Conservation (phyloP, 1,140 invertebrate genomes). For the Hycleus phaleratus region DNA sequence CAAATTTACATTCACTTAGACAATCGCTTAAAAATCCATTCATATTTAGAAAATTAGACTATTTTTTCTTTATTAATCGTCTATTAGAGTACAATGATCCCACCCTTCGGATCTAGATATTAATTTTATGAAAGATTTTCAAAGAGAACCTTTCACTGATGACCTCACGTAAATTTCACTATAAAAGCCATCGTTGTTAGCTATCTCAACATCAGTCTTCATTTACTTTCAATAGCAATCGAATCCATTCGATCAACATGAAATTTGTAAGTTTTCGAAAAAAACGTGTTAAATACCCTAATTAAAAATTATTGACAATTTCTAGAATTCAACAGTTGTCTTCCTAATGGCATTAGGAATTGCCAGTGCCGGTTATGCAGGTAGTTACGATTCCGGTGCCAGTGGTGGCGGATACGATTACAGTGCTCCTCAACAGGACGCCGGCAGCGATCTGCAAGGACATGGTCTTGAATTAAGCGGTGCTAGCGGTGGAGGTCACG, state of each 20-base stretch:
- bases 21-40: too few species aligned
- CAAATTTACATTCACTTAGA: too few species aligned
- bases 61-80: too few species aligned
- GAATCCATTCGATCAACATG: slow-evolving; percentile 20
- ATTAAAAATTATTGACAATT: slow-evolving; percentile 1
- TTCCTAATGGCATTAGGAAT: slow-evolving; percentile 25
- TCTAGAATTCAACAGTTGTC: slow-evolving; percentile 25
- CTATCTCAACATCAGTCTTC: slow-evolving; percentile 28
- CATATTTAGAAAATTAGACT: too few species aligned
- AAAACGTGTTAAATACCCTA: slow-evolving; percentile 15
- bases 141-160: slow-evolving; percentile 29
- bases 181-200: slow-evolving; percentile 27
- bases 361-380: slow-evolving; percentile 25
- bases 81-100: too few species aligned
- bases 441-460: slow-evolving; percentile 2
- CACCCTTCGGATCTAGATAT: too few species aligned
- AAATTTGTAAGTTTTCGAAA: slow-evolving; percentile 17
- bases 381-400: slow-evolving; percentile 15
- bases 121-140: too few species aligned
- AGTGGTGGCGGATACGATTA: slow-evolving; percentile 14
- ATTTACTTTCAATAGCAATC: slow-evolving; percentile 21
- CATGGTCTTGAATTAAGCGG: slow-evolving; percentile 2
- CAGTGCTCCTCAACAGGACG: neutral
- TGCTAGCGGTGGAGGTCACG: slow-evolving; percentile 3
- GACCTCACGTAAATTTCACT: slow-evolving; percentile 24